Conservation (phyloP, 2,888 invertebrate genomes). For the Ramazzottius varieornatus region DNA sequence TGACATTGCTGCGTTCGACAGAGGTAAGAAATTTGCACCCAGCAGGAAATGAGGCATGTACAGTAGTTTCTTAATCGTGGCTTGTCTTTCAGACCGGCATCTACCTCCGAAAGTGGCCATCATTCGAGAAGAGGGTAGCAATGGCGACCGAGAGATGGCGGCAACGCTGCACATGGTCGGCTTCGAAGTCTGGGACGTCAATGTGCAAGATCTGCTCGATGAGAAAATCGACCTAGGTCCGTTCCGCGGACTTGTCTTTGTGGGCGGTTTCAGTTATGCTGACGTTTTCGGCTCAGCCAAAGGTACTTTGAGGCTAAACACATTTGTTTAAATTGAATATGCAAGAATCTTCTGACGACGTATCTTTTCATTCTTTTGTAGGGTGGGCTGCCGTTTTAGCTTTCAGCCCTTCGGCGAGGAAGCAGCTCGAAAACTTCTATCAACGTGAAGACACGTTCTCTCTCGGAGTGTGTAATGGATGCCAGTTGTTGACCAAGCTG, state of each 20-base stretch:
- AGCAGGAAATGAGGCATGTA: too few species aligned
- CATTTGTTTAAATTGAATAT: not conserved
- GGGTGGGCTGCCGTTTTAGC: constrained; percentile 84
- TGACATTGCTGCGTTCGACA: not conserved
- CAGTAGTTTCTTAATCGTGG: too few species aligned
- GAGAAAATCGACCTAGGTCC: constrained; percentile 41
- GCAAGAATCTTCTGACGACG: not conserved
- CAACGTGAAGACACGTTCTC: constrained; percentile 52
- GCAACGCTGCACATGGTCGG: constrained; percentile 61
- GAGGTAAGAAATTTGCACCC: too few species aligned
- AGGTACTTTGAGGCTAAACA: constrained; percentile 18
- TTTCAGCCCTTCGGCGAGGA: constrained; percentile 44
- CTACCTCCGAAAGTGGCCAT: constrained; percentile 50
- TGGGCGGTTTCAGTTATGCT: constrained; percentile 96
- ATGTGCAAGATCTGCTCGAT: constrained; percentile 61
- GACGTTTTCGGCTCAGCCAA: constrained; percentile 91
- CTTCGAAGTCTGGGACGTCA: constrained; percentile 65
- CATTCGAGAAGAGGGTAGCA: constrained; percentile 79
- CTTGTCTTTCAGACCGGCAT: not conserved
- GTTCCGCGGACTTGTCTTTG: constrained; percentile 71
- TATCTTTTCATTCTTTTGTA: constrained; percentile 12
- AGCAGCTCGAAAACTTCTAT: constrained; percentile 50
- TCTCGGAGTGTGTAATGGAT: constrained; percentile 91
- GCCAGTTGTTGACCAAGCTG: constrained; percentile 73
- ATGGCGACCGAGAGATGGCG: constrained; percentile 86